Base-by-base conservation (phyloP, 2,797 vertebrate genomes). In the Megaceryle alcyon region DNA sequence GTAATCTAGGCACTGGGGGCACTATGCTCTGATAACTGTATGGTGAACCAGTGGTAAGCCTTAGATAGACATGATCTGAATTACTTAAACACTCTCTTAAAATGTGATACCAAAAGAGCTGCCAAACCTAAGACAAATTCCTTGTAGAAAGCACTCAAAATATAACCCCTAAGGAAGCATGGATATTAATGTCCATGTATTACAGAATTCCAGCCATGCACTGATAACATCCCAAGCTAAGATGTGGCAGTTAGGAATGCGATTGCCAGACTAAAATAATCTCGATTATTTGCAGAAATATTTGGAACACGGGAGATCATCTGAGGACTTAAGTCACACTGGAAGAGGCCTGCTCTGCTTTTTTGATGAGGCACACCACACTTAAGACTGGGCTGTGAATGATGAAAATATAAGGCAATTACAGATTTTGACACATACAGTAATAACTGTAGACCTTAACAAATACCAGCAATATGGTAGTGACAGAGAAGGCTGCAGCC, bases 121-220 rank as follows among this genome's bases (percentile, higher is more conserved):
- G 63, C 21, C 51, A 10, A 7, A 35, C 26, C 17, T 37, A 54
- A 15, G 13, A 41, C 5, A 72, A 70, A 57, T 31, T 51, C 49
- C 31, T 57, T 59, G 19, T 4, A 60, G 44, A 88, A 81, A 78
- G 44, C 31, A 71, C 39, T 15, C 3, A 3, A 63, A 93, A 65
- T 46, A 73, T 3, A 35, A 43, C 3, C 4, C 44, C 20, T 44
- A 53, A 57, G 43, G 29, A 61, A 54, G 57, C 7, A 80, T 14
- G 33, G 41, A 22, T 28, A 51, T 28, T 28, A 53, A 70, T 1
- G 1, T 29, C 56, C 0, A 0, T 57, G 25, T 46, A 21, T n/a
- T 28, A 51, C 10, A 80, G 41, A 82, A 59, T 15, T 87, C 29
- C 44, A 80, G 17, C 15, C 22, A 29, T 3, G 20, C 4, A 43